Conservation (phyloP, 2,797 vertebrate genomes). For the Fratercula arctica region DNA sequence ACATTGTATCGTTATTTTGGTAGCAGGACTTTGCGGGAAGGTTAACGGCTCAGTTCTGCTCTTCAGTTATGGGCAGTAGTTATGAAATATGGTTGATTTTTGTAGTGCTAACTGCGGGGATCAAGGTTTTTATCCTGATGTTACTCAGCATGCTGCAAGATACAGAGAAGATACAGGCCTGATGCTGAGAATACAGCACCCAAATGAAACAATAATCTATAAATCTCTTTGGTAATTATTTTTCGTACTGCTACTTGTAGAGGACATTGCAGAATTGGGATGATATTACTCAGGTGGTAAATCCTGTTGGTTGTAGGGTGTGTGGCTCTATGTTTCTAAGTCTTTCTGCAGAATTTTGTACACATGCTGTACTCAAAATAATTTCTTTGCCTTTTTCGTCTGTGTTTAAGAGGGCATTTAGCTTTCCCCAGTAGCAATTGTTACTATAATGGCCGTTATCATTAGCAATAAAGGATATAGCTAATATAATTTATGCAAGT, state of each 20-base stretch:
- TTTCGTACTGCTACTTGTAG: background rate
- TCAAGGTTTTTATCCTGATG: background rate
- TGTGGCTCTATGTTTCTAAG: background rate
- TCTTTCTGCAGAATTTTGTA: background rate
- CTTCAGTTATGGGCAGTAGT: background rate
- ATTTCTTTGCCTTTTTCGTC: background rate
- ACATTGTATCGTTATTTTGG: background rate
- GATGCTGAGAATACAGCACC: background rate
- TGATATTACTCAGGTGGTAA: background rate
- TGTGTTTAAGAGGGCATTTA: background rate
- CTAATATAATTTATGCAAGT: background rate
- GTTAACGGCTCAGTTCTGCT: background rate
- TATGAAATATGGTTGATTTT: background rate
- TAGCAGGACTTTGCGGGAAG: background rate
- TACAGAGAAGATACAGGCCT: background rate
- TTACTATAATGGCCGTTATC: background rate
- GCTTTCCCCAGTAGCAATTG: background rate
- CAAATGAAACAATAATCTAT: background rate
- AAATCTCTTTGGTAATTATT: background rate
- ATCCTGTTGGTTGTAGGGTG: background rate
- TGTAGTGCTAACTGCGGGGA: fast-evolving
- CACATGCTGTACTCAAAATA: background rate
- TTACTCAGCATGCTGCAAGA: background rate
- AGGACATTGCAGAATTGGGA: background rate
- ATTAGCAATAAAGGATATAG: background rate